Evolutionary conservation across 2,888 invertebrate genomes (phyloP).

Genomic region (Spilosoma lubricipeda): DNA sequence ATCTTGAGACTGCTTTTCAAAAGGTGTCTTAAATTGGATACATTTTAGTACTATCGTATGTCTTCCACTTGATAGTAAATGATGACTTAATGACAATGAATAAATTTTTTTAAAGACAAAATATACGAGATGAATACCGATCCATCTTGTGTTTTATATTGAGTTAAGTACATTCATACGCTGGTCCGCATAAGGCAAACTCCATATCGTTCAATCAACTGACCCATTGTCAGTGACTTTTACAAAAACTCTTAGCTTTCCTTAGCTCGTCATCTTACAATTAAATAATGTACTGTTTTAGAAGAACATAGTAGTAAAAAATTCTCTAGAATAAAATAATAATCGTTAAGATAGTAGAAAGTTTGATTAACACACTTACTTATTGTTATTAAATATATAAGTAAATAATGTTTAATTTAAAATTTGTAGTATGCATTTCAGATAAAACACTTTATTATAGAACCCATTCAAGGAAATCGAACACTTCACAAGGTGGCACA

Average conservation of each 20-base stretch:
- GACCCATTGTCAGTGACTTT: no score
- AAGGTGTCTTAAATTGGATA: no score
- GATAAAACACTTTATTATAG: constrained; percentile 28
- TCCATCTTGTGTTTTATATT: background rate
- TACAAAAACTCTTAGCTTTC: background rate
- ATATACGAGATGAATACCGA: background rate
- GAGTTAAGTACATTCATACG: no score
- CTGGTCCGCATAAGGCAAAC: no score
- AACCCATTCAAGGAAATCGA: constrained; percentile 34
- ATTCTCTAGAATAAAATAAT: no score
- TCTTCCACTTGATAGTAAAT: no score
- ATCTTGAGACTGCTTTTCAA: background rate
- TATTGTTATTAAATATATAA: background rate
- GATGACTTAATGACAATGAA: background rate
- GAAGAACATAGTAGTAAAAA: no score
- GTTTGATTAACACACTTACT: background rate
- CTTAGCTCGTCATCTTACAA: background rate
- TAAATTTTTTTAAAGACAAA: background rate
- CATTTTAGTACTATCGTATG: no score
- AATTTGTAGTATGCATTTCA: background rate
- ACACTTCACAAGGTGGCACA: constrained; percentile 41
- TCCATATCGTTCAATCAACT: no score
- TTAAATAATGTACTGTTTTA: background rate
- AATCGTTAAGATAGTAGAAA: no score
- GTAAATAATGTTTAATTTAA: background rate